Conservation (phyloP, 92 coral and sea anemone genomes). For the Heteractis magnifica region DNA sequence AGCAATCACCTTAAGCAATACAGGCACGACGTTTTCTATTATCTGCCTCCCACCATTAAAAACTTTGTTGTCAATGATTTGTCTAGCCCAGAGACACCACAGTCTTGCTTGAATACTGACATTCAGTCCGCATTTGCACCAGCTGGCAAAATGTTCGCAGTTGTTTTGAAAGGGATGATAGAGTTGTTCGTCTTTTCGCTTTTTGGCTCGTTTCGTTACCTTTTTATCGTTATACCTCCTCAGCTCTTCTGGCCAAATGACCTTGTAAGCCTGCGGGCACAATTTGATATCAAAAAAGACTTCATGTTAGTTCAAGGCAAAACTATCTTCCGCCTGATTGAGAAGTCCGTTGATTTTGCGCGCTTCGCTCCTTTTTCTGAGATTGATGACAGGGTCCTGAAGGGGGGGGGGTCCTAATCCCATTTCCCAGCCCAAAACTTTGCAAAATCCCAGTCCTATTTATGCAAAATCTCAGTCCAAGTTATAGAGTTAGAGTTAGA, state of each 20-base stretch:
- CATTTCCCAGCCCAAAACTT: too few relatives aligned
- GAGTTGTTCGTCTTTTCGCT: background rate
- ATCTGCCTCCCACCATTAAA: background rate
- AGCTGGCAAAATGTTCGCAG: slow-evolving; percentile 4
- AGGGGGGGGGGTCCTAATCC: too few relatives aligned
- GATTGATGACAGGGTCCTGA: too few relatives aligned
- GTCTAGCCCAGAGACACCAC: slow-evolving; percentile 2
- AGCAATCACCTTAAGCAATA: background rate
- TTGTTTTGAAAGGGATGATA: background rate
- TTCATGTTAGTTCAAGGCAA: too few relatives aligned
- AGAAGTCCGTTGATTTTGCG: too few relatives aligned
- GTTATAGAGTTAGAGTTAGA: too few relatives aligned
- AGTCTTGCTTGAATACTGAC: slow-evolving; percentile 5
- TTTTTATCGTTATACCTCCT: background rate
- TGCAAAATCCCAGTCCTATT: too few relatives aligned
- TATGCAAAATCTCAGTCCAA: too few relatives aligned
- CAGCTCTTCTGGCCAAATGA: slow-evolving; percentile 7
- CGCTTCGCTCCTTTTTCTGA: too few relatives aligned
- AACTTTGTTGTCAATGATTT: background rate
- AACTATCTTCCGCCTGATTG: too few relatives aligned
- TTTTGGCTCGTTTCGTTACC: slow-evolving; percentile 8
- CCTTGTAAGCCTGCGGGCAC: slow-evolving; percentile 3
- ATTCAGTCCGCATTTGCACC: slow-evolving; percentile 16
- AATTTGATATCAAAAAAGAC: background rate
- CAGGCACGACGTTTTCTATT: background rate